Evolutionary conservation across 2,797 vertebrate species (phyloP).

Genomic region (Spheniscus humboldti): DNA sequence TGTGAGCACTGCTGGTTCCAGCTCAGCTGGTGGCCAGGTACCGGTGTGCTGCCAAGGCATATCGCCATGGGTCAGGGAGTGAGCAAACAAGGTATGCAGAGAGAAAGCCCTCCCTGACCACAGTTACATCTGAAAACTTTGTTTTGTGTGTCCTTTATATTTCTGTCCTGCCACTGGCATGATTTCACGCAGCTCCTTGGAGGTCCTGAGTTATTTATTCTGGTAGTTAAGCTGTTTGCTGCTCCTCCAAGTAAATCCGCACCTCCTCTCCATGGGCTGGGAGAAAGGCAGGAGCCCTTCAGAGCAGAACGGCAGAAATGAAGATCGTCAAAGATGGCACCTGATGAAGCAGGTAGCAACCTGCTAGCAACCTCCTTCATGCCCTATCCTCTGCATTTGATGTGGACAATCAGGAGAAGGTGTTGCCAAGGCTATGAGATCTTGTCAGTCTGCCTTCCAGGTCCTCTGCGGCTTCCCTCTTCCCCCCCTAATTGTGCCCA

Average conservation of each 20-base stretch:
- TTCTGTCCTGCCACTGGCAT: background rate
- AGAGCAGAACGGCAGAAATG: background rate
- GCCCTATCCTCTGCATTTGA: background rate
- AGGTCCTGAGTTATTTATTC: background rate
- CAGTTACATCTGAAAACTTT: background rate
- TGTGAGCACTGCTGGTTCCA: background rate
- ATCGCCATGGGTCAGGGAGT: background rate
- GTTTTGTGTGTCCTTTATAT: background rate
- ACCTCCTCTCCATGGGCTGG: background rate
- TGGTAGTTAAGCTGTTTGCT: background rate
- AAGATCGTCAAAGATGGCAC: background rate
- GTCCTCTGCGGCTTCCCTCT: constrained; percentile 39
- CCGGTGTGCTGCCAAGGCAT: background rate
- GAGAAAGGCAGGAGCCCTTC: background rate
- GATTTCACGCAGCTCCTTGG: background rate
- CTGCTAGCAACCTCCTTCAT: background rate
- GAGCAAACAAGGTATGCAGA: background rate
- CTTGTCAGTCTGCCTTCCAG: constrained; percentile 1
- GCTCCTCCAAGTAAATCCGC: background rate
- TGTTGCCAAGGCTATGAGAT: constrained; percentile 38
- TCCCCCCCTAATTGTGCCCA: background rate
- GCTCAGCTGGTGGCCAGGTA: background rate
- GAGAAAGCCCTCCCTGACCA: background rate
- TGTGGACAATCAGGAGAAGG: constrained; percentile 4
- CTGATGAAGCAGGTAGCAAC: background rate